phyloP scores from a whole-genome alignment of 2,113 vertebrate species.

The Tricholaema leucomelas region DNA sequence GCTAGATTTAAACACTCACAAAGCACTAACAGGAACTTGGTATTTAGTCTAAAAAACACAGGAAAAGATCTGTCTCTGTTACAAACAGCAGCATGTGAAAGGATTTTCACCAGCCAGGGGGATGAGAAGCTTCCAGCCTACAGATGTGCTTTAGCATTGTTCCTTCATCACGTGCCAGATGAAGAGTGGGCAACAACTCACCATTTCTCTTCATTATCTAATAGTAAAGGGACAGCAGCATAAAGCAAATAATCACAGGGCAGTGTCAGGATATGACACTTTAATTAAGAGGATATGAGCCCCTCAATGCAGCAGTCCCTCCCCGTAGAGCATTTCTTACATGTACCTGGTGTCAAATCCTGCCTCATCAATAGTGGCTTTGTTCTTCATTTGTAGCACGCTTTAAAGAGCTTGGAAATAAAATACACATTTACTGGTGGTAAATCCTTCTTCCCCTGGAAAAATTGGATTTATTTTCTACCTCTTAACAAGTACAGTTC shows the following conservation, averaged over 20 bases:
- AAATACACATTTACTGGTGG: background rate
- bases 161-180: background rate
- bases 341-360: background rate
- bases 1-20: background rate
- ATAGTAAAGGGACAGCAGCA: background rate
- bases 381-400: background rate
- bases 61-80: background rate
- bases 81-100: accelerated
- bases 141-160: background rate
- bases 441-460: background rate
- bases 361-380: background rate
- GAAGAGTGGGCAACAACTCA: background rate
- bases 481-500: background rate
- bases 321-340: background rate
- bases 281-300: background rate
- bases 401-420: background rate
- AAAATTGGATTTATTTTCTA: background rate
- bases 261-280: background rate
- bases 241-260: background rate
- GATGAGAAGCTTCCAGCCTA: background rate
- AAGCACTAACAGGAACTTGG: background rate
- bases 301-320: background rate
- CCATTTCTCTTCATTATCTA: background rate
- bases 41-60: background rate
- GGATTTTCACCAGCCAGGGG: background rate